phyloP scores from a whole-genome alignment of 2,888 invertebrate species.

The Andrena chrysosceles region DNA sequence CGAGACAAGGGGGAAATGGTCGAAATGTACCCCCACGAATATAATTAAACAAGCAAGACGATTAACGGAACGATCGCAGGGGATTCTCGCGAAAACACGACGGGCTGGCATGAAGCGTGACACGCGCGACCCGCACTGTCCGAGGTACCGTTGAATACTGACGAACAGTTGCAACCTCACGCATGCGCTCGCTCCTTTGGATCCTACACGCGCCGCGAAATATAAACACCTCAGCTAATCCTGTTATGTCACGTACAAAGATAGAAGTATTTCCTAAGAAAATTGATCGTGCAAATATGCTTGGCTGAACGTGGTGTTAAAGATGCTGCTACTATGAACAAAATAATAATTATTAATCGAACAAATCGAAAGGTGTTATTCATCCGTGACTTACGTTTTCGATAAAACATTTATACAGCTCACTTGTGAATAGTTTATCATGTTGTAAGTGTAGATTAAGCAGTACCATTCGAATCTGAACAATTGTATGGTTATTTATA shows the following conservation, averaged over 20 bases:
- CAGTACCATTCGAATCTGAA: not conserved
- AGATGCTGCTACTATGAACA: not conserved
- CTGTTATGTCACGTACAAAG: not conserved
- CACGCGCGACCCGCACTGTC: not conserved
- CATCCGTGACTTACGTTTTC: too few relatives aligned
- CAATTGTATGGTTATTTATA: conserved; percentile 14
- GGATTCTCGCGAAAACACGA: conserved; percentile 8
- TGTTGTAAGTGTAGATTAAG: not conserved
- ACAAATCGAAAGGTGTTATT: not conserved
- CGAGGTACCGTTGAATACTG: conserved; percentile 30
- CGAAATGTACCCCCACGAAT: not conserved
- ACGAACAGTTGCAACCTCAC: not conserved
- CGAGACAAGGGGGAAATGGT: not conserved
- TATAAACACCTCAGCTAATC: conserved; percentile 12
- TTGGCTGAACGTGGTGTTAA: not conserved
- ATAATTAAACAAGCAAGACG: not conserved
- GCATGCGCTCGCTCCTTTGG: conserved; percentile 32
- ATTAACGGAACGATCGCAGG: not conserved
- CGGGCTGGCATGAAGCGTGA: not conserved
- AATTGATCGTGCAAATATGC: not conserved
- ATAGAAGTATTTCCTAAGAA: not conserved
- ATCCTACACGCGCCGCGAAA: conserved; percentile 16
- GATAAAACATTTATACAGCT: too few relatives aligned
- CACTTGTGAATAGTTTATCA: not conserved
- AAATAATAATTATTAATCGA: not conserved